Base-by-base conservation (phyloP, 2,888 invertebrate genomes). In the Drosophila subsilvestris region DNA sequence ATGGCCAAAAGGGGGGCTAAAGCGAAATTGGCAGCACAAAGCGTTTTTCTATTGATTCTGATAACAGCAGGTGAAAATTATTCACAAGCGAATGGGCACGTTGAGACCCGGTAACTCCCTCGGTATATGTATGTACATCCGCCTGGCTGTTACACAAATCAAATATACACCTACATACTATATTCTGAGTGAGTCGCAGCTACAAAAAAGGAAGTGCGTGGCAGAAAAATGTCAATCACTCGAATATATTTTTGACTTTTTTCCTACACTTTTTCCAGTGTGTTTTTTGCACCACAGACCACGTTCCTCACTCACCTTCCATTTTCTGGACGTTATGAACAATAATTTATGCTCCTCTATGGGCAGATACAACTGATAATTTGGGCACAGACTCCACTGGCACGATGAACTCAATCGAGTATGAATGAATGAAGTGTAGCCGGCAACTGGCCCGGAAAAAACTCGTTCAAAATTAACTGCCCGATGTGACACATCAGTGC, bases 31-130 rank as follows among this genome's bases (percentile, higher is more conserved):
- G 43, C 50, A 43, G 50, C 74, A 63, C 17, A 57, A 74, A 71
- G 48, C 66, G 75, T 1, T 49, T 56, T 72, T 72, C 51, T 56
- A 68, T 60, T 60, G 75, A 50, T 55, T 69, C 25, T 70, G 70
- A 75, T 72, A 66, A 37, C 49, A 75, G 71, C 22, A 56, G 60
- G 51, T 53, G 67, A 54, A 45, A 59, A 67, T 3, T 50, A 49
- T 37, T 37, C 37, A 37, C 14, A 6, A 37, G 2, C 14, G 14
- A 37, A 12, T 4, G 0, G 32, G 10, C 4, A 32, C 22, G 3
- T 22, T 22, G 20, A 20, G 3, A 20, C 20, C 3, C 22, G 22
- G 22, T 22, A 22, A 22, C 22, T 22, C 4, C 22, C 3, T 22
- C 22, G 4, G 4, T 22, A 22, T 22, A 22, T 22, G 4, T 20